phyloP scores from a whole-genome alignment of 2,797 vertebrate genomes.

The Sebastes aleutianus region DNA sequence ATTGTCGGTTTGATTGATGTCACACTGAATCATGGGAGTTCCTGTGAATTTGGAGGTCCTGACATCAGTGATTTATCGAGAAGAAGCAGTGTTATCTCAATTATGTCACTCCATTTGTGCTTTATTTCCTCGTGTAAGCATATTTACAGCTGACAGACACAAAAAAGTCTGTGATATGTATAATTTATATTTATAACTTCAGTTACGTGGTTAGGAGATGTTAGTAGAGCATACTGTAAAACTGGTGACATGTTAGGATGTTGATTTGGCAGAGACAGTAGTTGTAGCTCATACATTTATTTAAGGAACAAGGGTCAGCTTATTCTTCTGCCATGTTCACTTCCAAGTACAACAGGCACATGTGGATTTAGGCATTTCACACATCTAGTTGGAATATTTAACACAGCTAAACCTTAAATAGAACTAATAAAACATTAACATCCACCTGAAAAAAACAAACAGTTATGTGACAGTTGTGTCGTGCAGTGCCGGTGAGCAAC shows the following conservation, averaged over 20 bases:
- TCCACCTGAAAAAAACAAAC: background rate
- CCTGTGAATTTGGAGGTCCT: conserved; percentile 8
- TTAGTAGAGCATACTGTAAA: background rate
- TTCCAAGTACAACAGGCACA: background rate
- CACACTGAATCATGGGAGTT: conserved; percentile 14
- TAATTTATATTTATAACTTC: background rate
- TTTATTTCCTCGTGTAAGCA: conserved; percentile 11
- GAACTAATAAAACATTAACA: background rate
- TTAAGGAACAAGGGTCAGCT: background rate
- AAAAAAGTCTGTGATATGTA: background rate
- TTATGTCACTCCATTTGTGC: conserved; percentile 9
- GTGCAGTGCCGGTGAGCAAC: too few species aligned
- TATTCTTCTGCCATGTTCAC: background rate
- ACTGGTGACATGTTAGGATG: background rate
- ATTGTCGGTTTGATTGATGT: conserved; percentile 35
- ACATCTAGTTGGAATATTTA: background rate
- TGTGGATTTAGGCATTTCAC: too few species aligned
- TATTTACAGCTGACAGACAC: conserved; percentile 20
- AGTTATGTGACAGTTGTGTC: background rate
- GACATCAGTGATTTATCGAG: conserved; percentile 36
- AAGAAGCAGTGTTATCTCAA: conserved; percentile 8
- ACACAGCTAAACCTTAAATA: background rate
- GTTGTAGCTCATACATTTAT: background rate
- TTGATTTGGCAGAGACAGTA: background rate
- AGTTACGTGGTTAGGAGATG: background rate